A percentile compares a stretch with the other conserved stretches of the same genome.
These are phyloP conservation scores for Gallinago paraguaiae DNA, from an alignment of 2,113 vertebrate genomes.

Conservation along the genomic window DNA sequence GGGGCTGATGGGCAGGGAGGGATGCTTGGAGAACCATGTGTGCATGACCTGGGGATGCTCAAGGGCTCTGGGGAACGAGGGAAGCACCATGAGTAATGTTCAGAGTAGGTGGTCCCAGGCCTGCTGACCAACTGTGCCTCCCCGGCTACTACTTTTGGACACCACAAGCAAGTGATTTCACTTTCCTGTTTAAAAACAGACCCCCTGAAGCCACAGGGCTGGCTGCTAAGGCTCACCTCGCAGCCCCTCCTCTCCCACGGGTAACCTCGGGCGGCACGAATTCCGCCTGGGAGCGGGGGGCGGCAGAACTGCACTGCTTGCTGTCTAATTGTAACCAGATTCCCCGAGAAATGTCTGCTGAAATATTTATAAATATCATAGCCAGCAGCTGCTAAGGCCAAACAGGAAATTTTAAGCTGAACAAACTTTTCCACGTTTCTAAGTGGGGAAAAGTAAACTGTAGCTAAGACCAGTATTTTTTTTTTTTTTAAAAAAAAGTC, in stretches of 20 bases:
- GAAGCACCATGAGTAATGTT: background rate
- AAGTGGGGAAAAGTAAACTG: conserved; percentile 64
- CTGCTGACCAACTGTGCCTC: conserved; percentile 27
- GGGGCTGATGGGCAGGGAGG: background rate
- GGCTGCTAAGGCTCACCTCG: background rate
- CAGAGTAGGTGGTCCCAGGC: conserved; percentile 34
- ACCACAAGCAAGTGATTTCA: background rate
- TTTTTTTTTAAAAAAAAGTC: background rate
- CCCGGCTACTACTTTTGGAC: background rate
- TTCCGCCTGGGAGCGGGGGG: background rate
- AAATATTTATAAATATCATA: conserved; percentile 65
- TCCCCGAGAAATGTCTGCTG: conserved; percentile 31
- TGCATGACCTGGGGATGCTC: background rate
- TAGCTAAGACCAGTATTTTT: conserved; percentile 10
- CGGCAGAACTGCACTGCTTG: background rate
- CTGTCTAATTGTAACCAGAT: conserved; percentile 26
- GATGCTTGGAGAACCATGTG: rapidly evolving
- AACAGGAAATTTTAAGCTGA: conserved; percentile 72
- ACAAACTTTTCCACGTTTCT: conserved; percentile 68
- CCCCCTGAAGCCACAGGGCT: background rate
- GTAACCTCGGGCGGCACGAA: background rate
- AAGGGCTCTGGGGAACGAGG: rapidly evolving
- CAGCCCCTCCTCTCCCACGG: background rate
- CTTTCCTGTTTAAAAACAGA: background rate
- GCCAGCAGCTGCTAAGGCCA: conserved; percentile 64